These are phyloP conservation scores for Ardeotis arabs DNA, from an alignment of 2,113 vertebrate species.

Conservation along the genomic window DNA sequence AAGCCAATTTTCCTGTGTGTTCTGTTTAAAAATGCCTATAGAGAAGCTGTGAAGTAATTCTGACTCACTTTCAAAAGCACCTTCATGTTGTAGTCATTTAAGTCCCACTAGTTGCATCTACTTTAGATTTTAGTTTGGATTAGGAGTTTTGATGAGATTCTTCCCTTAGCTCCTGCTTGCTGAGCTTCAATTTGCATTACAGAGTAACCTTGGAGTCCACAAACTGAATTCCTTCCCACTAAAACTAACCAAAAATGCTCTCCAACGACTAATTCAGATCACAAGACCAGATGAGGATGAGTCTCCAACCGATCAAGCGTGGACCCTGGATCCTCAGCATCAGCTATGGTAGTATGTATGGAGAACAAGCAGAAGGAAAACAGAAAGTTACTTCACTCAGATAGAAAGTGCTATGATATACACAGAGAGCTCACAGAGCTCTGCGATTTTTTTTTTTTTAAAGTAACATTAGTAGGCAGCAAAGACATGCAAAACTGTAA, in stretches of 20 bases:
- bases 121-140: not conserved
- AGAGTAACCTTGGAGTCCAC: not conserved
- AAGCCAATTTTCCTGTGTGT: not conserved
- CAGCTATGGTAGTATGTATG: not conserved
- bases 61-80: not conserved
- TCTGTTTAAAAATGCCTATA: not conserved
- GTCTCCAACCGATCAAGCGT: not conserved
- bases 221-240: not conserved
- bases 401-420: not conserved
- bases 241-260: not conserved
- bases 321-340: not conserved
- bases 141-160: not conserved
- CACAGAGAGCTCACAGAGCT: not conserved
- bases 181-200: not conserved
- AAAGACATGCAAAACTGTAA: conserved; percentile 31
- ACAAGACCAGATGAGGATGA: not conserved
- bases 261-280: not conserved
- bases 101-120: not conserved
- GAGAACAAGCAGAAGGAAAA: conserved; percentile 25
- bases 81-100: not conserved
- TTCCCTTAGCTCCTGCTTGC: not conserved
- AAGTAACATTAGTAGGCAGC: conserved; percentile 19
- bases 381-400: not conserved
- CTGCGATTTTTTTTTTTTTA: not conserved
- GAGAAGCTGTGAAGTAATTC: not conserved